Conservation (phyloP, 2,113 vertebrate genomes). For the Ancistrus triradiatus region DNA sequence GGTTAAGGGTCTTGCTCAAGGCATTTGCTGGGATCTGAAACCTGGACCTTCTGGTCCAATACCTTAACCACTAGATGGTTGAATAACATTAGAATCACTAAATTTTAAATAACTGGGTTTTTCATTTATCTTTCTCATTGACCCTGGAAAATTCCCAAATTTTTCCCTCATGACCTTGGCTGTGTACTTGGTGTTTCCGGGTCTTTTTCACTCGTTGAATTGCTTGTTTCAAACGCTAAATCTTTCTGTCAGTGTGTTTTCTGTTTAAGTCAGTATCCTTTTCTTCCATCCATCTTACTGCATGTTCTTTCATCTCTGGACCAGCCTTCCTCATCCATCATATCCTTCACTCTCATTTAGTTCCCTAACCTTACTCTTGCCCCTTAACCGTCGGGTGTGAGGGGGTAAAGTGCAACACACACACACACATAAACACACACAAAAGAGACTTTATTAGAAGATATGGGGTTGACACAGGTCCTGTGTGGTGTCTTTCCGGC, state of each 20-base stretch:
- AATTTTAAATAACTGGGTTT: too few species aligned
- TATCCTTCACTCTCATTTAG: conserved; percentile 51
- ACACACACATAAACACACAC: conserved; percentile 46
- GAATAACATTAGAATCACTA: too few species aligned
- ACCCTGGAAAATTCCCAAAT: too few species aligned
- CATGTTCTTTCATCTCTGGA: conserved; percentile 26
- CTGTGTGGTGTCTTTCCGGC: conserved; percentile 43
- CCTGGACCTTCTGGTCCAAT: too few species aligned
- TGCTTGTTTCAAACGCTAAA: conserved; percentile 8
- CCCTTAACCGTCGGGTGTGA: conserved; percentile 11
- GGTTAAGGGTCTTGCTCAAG: too few species aligned
- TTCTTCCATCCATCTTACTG: conserved; percentile 36
- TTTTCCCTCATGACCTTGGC: conserved; percentile 27
- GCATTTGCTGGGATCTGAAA: too few species aligned
- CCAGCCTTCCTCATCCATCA: conserved; percentile 68
- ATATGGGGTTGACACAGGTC: conserved; percentile 24
- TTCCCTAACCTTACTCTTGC: conserved; percentile 39
- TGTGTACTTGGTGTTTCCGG: conserved; percentile 24
- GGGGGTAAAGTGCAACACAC: conserved; percentile 8
- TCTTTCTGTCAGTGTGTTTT: conserved; percentile 9
- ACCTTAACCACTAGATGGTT: too few species aligned
- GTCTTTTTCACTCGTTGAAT: conserved; percentile 4
- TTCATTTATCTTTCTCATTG: too few species aligned
- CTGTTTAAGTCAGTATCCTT: neutral
- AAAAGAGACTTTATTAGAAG: conserved; percentile 46